Base-by-base conservation (phyloP, 92 coral and sea anemone species). In the Epizoanthus fatuus region DNA sequence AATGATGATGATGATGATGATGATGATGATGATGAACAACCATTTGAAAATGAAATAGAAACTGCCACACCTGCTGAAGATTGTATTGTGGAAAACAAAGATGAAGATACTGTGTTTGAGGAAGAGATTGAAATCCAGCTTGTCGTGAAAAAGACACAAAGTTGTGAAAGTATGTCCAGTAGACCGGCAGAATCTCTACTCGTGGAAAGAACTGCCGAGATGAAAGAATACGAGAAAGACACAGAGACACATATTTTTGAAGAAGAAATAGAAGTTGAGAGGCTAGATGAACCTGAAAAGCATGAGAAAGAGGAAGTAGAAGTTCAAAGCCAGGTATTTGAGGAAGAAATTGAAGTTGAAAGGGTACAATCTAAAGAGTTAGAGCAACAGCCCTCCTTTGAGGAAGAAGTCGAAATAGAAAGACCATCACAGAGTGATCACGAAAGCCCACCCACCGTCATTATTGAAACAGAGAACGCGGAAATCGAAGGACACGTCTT, bases 401-500 rank as follows among this genome's bases (percentile, higher is more conserved):
- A 84, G 79, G 96, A 94, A 79, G 95, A 95, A 53, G 79, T 95
- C 15, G 91, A 87, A 29, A 79, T 95, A 42, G 84, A 63, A 74
- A 82, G 91, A 47, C 75, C 40, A 17, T 55, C 53, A 59, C 56
- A 42, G 8, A 17, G 47, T 77, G 58, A 13, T 39, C 69, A 39
- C 17, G 16, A 40, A 15, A 54, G 79, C 47, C 79, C 64, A 11
- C 45, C 51, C 10, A 52, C 3, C 56, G n/a, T 13, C 63, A 52
- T 13, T 22, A 52, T 13, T 3, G 79, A 7, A 22, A 20, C 12
- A 19, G 58, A 22, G 47, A 77, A 17, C 12, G 12, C 25, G 8
- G 69, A 77, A 42, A 37, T 42, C 16, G 32, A 58, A 77, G 82
- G 44, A 59, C 69, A 77, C 35, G 82, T 42, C 7, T 92, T 92